Evolutionary conservation across 2,797 vertebrate genomes (phyloP), one percentile per base, ranked within the genome.

Genomic region (Glyptemys insculpta): DNA sequence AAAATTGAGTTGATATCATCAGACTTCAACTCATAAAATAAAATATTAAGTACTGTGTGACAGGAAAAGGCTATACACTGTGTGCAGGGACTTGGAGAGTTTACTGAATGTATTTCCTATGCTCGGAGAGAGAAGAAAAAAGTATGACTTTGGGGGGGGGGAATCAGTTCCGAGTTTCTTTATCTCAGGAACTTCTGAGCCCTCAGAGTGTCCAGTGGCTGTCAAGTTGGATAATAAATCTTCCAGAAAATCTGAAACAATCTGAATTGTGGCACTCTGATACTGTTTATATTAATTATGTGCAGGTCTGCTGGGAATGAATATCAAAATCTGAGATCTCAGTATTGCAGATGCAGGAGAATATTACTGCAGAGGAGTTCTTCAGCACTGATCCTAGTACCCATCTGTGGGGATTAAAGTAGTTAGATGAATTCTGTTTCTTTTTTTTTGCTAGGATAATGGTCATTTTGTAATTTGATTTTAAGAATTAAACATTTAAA

Each of bases 11-110:
- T 93, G 90, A 91, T 74, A 6, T 86, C 85, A 89, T 78, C 81
- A 93, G 86, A 90, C 85, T 95, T 96, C 86, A 88, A 47, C 88
- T 92, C 57, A 79, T 87, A 85, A 97, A 90, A 90, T 96, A 50
- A 96, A 97, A 96, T 90, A 81, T 14, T 21, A 97, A 85, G 78
- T 94, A 11, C 80, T 94, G 1, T 94, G 81, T 88, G 56, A 37
- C 50, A 85, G 94, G 82, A 96, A 74, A 84, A 84, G 74, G 37
- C 53, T 91, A 65, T 94, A 15, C 82, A 80, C 81, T 93, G 41
- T 94, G 72, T 91, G n/a, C 53, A 56, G 68, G 68, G 85, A 81
- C 34, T 82, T 57, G 12, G 88, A 82, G 93, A 83, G 68, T 52
- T 95, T 88, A 95, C 87, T 96, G 49, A 79, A 95, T 92, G 74